Conservation (phyloP, 2,113 vertebrate species). For the Entelurus aequoreus region DNA sequence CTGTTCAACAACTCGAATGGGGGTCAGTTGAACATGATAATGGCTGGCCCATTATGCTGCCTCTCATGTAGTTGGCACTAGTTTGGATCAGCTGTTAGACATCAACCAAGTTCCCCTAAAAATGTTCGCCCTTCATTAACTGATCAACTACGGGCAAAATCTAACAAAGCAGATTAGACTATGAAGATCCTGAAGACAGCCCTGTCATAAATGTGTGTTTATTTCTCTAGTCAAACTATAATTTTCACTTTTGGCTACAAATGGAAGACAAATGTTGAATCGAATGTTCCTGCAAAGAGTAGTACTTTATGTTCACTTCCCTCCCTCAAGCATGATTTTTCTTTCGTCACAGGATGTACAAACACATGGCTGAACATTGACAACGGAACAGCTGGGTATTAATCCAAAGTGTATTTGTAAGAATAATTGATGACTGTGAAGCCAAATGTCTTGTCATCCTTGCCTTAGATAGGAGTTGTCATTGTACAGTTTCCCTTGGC, state of each 20-base stretch:
- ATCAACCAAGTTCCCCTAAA: no score
- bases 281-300: constrained; percentile 32
- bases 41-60: no score
- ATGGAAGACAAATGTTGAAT: constrained; percentile 38
- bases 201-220: no score
- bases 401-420: constrained; percentile 25
- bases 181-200: no score
- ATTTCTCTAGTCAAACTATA: neutral
- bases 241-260: constrained; percentile 31
- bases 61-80: no score
- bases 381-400: constrained; percentile 37
- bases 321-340: constrained; percentile 34
- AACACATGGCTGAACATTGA: constrained; percentile 27
- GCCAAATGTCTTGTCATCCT: constrained; percentile 53
- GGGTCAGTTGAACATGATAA: no score
- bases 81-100: no score
- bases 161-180: no score
- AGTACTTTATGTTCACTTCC: constrained; percentile 15
- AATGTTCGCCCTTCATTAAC: no score
- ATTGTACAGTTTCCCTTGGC: constrained; percentile 50
- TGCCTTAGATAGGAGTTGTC: constrained; percentile 39
- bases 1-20: no score
- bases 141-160: no score
- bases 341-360: constrained; percentile 33
- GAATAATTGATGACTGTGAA: constrained; percentile 32